Conservation (phyloP, 1,140 invertebrate species). For the Micrasema minimum region DNA sequence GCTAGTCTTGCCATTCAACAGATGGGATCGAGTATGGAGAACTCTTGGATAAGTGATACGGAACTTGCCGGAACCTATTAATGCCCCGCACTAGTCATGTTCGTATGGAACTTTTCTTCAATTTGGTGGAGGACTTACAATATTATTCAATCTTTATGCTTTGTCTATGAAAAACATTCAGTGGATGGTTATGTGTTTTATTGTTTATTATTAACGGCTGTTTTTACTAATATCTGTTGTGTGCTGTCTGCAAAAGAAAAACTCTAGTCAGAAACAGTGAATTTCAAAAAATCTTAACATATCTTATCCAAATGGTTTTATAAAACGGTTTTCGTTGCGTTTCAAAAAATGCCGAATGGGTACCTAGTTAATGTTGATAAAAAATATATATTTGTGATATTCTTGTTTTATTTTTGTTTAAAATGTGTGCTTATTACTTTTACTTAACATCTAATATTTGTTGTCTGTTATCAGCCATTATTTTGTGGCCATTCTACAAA, state of each 20-base stretch:
- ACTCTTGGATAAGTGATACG: slow-evolving; percentile 65
- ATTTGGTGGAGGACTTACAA: slow-evolving; percentile 11
- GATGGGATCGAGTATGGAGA: slow-evolving; percentile 65
- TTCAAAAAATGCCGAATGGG: no score
- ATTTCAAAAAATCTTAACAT: no score
- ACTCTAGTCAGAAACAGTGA: no score
- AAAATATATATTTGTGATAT: no score
- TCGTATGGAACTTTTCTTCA: slow-evolving; percentile 6
- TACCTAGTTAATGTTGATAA: no score
- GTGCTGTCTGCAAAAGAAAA: background rate
- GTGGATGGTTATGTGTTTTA: background rate
- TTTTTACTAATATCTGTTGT: background rate
- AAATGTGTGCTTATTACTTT: no score
- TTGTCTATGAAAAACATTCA: background rate
- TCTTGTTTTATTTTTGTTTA: no score
- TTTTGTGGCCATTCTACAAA: no score
- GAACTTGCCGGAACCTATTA: slow-evolving; percentile 54
- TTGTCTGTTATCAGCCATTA: no score
- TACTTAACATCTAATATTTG: no score
- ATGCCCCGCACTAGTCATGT: background rate
- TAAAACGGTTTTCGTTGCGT: no score
- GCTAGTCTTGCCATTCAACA: slow-evolving; percentile 50
- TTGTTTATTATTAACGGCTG: background rate
- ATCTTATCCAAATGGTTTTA: no score
- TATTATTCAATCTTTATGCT: slow-evolving; percentile 1